Conservation (phyloP, 2,113 vertebrate genomes). For the Forbesichthys agassizii region DNA sequence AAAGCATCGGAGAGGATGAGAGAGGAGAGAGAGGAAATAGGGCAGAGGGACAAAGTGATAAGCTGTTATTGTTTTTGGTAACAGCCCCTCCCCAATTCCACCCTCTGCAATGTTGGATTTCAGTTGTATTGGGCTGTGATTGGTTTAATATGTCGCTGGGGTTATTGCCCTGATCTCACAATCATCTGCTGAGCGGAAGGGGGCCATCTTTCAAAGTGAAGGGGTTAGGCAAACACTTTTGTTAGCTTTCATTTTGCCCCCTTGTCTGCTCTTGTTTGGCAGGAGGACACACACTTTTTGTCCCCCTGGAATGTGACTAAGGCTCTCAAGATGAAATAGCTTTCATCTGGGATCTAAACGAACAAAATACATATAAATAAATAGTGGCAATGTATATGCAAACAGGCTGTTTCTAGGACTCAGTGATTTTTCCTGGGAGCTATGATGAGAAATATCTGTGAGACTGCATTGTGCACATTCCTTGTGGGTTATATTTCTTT, state of each 20-base stretch:
- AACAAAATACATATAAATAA: conserved; percentile 10
- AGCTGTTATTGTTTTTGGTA: conserved; percentile 18
- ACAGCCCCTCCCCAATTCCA: not conserved
- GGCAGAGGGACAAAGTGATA: conserved; percentile 12
- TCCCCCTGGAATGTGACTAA: not conserved
- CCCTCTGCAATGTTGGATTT: conserved; percentile 3
- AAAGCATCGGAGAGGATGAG: conserved; percentile 1
- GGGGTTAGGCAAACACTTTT: conserved; percentile 10
- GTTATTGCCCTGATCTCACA: conserved; percentile 25
- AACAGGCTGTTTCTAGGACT: not conserved
- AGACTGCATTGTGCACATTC: not conserved
- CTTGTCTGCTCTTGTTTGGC: conserved; percentile 30
- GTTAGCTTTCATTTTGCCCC: conserved; percentile 17
- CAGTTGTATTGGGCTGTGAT: conserved; percentile 13
- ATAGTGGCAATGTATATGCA: not conserved
- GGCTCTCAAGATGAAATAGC: not conserved
- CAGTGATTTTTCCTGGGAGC: not conserved
- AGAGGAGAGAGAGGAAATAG: not conserved
- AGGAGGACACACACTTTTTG: conserved; percentile 18
- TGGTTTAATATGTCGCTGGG: conserved; percentile 17
- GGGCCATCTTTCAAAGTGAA: conserved; percentile 43
- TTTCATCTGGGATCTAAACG: conserved; percentile 11
- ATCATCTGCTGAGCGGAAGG: conserved; percentile 18
- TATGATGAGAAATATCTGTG: not conserved
- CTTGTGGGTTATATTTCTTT: too few relatives aligned